Conservation (phyloP, 2,113 vertebrate genomes). For the Megaceryle torquata region DNA sequence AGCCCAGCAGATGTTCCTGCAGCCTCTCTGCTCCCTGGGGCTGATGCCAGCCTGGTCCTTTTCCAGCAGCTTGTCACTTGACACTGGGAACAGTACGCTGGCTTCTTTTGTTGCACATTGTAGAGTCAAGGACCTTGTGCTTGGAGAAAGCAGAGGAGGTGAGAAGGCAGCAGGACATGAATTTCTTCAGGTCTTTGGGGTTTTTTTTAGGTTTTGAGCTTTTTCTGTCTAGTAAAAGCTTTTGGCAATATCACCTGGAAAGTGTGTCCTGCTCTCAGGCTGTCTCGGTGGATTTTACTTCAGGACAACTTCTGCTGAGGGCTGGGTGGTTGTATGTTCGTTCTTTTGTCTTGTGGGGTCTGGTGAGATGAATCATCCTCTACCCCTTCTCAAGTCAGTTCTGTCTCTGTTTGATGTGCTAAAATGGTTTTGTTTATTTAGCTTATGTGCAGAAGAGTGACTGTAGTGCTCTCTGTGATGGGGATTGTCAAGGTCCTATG, state of each 20-base stretch:
- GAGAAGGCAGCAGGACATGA: not conserved
- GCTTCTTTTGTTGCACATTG: slow-evolving; percentile 20
- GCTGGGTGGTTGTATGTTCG: not conserved
- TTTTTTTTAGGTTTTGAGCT: not conserved
- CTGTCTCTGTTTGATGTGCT: not conserved
- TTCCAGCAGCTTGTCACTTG: slow-evolving; percentile 54
- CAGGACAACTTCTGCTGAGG: not conserved
- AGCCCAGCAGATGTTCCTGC: slow-evolving; percentile 64
- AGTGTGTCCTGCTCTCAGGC: not conserved
- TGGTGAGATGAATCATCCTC: not conserved
- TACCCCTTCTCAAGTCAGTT: not conserved
- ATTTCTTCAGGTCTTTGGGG: not conserved
- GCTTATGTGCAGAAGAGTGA: not conserved
- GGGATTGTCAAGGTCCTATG: not conserved
- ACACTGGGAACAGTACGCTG: slow-evolving; percentile 17
- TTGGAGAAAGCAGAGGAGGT: not conserved
- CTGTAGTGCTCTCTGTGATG: not conserved
- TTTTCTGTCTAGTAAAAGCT: not conserved
- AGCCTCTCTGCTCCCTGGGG: not conserved
- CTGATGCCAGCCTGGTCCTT: slow-evolving; percentile 33
- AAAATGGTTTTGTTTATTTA: not conserved
- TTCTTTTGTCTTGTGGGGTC: not conserved
- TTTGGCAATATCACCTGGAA: not conserved
- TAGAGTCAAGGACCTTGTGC: not conserved
- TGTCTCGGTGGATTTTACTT: not conserved